A percentile compares a stretch with the other conserved stretches of the same genome.
phyloP scores from a whole-genome alignment of 2,797 vertebrate genomes.

The Acanthornis magna region DNA sequence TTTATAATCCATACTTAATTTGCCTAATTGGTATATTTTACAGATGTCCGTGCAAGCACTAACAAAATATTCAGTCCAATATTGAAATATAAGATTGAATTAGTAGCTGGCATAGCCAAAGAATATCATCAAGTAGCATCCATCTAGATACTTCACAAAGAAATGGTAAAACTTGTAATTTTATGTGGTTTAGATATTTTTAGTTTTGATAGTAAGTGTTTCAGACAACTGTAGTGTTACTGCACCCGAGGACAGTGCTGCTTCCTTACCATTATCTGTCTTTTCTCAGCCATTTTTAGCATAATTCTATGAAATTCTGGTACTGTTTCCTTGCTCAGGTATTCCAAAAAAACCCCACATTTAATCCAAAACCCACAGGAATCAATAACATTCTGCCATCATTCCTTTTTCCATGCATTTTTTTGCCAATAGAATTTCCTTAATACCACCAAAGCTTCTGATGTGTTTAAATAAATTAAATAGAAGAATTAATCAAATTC shows the following conservation, averaged over 20 bases:
- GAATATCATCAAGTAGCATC: neutral
- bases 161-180: neutral
- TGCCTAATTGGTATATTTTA: neutral
- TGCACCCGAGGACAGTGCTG: neutral
- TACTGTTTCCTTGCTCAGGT: neutral
- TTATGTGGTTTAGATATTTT: neutral
- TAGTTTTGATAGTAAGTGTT: neutral
- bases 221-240: neutral
- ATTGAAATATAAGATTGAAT: neutral
- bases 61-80: neutral
- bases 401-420: slow-evolving; percentile 17
- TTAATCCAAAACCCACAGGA: neutral
- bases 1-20: neutral
- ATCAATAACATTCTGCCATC: neutral
- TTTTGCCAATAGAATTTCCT: neutral
- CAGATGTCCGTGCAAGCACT: neutral
- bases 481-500: slow-evolving; percentile 64
- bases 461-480: slow-evolving; percentile 56
- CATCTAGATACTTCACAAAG: neutral
- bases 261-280: neutral
- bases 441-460: neutral
- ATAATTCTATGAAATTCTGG: slow-evolving; percentile 1
- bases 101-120: neutral
- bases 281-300: neutral
- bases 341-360: neutral